A percentile compares a stretch with the other conserved stretches of the same genome.
Conservation (phyloP, 1,140 invertebrate species). For the Acromyrmex heyeri region DNA sequence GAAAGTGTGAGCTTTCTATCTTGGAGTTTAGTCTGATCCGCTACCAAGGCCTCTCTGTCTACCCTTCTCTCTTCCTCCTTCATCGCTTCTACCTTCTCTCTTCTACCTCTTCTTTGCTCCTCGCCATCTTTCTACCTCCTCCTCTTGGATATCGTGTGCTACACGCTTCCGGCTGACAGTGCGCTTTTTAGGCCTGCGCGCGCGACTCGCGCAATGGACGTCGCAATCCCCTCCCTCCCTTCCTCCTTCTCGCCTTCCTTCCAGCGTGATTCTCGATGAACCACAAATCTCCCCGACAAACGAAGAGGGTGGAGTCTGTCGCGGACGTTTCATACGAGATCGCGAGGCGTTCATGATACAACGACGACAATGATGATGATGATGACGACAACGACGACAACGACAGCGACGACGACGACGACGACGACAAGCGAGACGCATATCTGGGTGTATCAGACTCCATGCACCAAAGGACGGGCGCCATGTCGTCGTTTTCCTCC, state of each 20-base stretch:
- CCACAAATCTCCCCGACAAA: conserved; percentile 54
- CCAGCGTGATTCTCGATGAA: conserved; percentile 61
- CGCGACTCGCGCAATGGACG: conserved; percentile 56
- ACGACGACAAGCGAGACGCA: neutral
- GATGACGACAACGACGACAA: neutral
- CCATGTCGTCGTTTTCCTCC: conserved; percentile 50
- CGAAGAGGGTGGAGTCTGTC: conserved; percentile 51
- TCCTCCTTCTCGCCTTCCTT: neutral
- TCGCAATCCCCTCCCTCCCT: conserved; percentile 20
- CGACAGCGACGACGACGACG: neutral
- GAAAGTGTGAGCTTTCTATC: conserved; percentile 4
- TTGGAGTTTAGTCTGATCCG: conserved; percentile 20
- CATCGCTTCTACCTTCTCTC: neutral
- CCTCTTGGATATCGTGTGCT: conserved; percentile 58
- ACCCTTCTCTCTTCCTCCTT: conserved; percentile 20
- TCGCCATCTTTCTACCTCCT: conserved; percentile 49
- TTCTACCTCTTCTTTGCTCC: neutral
- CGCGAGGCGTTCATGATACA: conserved; percentile 20
- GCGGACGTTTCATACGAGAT: conserved; percentile 45
- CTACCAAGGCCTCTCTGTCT: conserved; percentile 3
- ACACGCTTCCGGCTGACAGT: conserved; percentile 75
- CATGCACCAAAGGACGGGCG: conserved; percentile 16
- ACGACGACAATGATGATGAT: neutral
- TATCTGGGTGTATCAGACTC: conserved; percentile 29
- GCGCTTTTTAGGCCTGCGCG: conserved; percentile 68